Base-by-base conservation (phyloP, 2,888 invertebrate species). In the Rosalia funebris region DNA sequence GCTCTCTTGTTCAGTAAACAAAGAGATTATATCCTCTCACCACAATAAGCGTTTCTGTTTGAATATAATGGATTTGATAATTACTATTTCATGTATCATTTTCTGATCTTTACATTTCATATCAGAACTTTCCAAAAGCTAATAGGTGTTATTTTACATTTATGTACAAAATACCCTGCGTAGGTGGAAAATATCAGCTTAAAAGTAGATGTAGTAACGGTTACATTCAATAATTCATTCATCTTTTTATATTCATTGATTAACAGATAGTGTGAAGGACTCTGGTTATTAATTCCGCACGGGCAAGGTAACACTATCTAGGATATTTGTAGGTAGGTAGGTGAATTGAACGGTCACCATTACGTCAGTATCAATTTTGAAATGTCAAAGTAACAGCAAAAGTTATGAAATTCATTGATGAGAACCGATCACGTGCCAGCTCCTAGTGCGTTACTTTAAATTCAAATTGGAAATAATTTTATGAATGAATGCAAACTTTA, bases 381-480 rank as follows among this genome's bases (percentile, higher is more conserved):
- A 53, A 53, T 53, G 53, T 53, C 53, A 53, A 53, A 53, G 32
- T 16, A 41, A 53, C 42, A 32, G 32, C 42, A 20, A 15, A 42
- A 31, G 12, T 42, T 42, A 42, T 19, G 71, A 75, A 74, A 74
- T 69, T 67, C 77, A 76, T 77, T 77, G 75, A 77, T 76, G 75
- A 75, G 72, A 72, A 71, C 71, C 71, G 72, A 76, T 74, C 76
- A 73, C 75, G 75, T 75, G 74, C 74, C 72, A 71, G 61, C 67
- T 68, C 71, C 73, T 70, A 68, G 55, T 57, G 44, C 62, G 57
- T 58, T 55, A 55, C 58, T 58, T 62, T 45, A 58, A 55, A 62
- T 72, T 70, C 71, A 72, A 75, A 74, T 75, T 76, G 74, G 74
- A 75, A 73, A 57, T 74, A 73, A 75, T 75, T 77, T 77, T 72